These are phyloP conservation scores for Agonopterix alstromeriana DNA, from an alignment of 2,888 invertebrate species.

Conservation along the genomic window DNA sequence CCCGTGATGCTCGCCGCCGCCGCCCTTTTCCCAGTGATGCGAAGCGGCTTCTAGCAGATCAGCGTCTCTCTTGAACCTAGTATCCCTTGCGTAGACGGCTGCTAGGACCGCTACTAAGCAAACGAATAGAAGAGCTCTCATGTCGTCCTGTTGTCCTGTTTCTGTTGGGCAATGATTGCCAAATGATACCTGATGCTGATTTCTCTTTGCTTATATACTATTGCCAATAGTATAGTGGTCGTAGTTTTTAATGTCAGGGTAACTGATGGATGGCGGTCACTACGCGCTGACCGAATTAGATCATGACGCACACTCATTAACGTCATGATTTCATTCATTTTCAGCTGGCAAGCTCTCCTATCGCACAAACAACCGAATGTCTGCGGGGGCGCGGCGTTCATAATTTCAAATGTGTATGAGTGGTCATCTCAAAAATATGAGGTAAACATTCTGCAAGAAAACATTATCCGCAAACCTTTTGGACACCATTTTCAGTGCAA, in stretches of 20 bases:
- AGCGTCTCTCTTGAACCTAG: slow-evolving; percentile 57
- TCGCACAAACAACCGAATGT: no score
- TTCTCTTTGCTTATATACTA: slow-evolving; percentile 68
- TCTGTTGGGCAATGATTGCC: slow-evolving; percentile 58
- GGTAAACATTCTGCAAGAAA: no score
- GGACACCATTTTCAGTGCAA: no score
- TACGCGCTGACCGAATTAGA: slow-evolving; percentile 52
- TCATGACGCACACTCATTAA: slow-evolving; percentile 25
- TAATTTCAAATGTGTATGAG: neutral
- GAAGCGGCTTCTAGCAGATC: slow-evolving; percentile 74
- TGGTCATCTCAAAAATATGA: neutral
- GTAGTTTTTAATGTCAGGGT: slow-evolving; percentile 67
- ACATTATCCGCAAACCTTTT: no score
- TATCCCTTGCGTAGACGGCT: slow-evolving; percentile 62
- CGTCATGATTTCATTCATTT: slow-evolving; percentile 10
- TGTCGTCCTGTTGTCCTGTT: slow-evolving; percentile 43
- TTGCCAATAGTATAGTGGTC: slow-evolving; percentile 55
- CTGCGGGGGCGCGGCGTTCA: no score
- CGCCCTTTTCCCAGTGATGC: slow-evolving; percentile 71
- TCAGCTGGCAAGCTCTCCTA: no score
- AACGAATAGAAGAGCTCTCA: slow-evolving; percentile 48
- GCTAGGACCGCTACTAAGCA: slow-evolving; percentile 60
- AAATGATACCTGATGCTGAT: slow-evolving; percentile 64
- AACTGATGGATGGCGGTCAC: slow-evolving; percentile 49
- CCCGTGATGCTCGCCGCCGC: slow-evolving; percentile 78